Conservation (phyloP, 2,113 vertebrate species). For the Festucalex cinctus region DNA sequence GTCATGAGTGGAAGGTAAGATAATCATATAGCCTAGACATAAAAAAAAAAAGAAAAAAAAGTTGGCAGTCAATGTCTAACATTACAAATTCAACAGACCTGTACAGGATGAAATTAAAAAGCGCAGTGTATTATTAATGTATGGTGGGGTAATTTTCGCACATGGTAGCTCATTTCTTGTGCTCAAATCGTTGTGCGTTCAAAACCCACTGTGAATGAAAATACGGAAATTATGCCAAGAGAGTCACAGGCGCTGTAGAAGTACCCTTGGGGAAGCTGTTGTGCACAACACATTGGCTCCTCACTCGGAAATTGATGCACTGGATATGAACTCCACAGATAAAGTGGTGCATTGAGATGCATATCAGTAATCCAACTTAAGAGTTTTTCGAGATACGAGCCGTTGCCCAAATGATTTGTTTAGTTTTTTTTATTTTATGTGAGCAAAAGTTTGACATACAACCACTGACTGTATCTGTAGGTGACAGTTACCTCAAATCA, state of each 20-base stretch:
- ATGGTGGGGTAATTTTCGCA: conserved; percentile 14
- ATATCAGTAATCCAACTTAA: no score
- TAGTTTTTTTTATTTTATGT: no score
- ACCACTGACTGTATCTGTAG: no score
- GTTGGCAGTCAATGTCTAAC: conserved; percentile 13
- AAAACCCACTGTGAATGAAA: neutral
- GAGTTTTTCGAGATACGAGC: no score
- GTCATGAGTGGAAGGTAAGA: conserved; percentile 10
- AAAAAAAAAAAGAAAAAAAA: conserved; percentile 38
- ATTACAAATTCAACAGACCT: conserved; percentile 25
- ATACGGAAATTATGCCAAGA: neutral
- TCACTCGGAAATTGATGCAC: neutral
- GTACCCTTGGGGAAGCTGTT: neutral
- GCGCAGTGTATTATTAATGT: conserved; percentile 14
- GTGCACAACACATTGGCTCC: neutral
- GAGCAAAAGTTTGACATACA: no score
- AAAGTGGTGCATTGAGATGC: no score
- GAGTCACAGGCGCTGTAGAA: neutral
- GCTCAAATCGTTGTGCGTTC: neutral
- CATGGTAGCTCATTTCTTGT: neutral
- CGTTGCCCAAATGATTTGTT: no score
- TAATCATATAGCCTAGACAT: conserved; percentile 14
- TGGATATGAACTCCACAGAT: neutral
- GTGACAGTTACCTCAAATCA: no score
- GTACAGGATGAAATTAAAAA: conserved; percentile 23